Evolutionary conservation across 2,888 invertebrate genomes (phyloP), one percentile per base, ranked within the genome.

Genomic region (Conus canariensis): DNA sequence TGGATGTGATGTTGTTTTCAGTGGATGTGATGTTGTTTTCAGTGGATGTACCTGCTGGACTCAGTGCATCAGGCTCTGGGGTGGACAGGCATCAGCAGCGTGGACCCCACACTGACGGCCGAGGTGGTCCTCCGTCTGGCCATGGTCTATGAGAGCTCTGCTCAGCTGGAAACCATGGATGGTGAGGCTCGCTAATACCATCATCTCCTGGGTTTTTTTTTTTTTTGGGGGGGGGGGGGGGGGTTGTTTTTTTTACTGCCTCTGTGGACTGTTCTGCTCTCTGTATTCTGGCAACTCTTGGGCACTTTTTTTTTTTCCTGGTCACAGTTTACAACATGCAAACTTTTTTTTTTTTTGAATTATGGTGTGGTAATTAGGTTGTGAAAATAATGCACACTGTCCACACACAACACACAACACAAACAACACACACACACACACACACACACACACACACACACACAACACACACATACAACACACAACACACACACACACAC

Each of bases 11-110:
- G 30, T 30, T 30, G 70, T 70, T 12, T 70, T 7, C 70, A 7
- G 16, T 70, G 14, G 70, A 7, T 7, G 70, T 70, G 22, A 7
- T 70, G 70, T 22, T 22, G 22, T 22, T 70, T 70, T 22, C 93
- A 96, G 96, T 96, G 96, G 96, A 95, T 96, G 80, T 95, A 95
- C 91, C 94, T 96, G 64, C 93, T 96, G 91, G 96, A 96, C 91
- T 93, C 95, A 22, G 95, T 96, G 25, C 96, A 96, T 89, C 95
- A 95, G 90, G 93, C 95, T 8, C 91, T 96, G 89, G 94, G 95
- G 87, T 96, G 96, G 95, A 95, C 95, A 93, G 95, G 95, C 30
- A 94, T 96, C 82, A 95, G 94, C 91, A 94, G 93, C 90, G 95
- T 96, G 14, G 96, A 96, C 92, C 95, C 96, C 9, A 94, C 95